Evolutionary conservation across 2,888 invertebrate genomes (phyloP).

Genomic region (Choreutis nemorana): DNA sequence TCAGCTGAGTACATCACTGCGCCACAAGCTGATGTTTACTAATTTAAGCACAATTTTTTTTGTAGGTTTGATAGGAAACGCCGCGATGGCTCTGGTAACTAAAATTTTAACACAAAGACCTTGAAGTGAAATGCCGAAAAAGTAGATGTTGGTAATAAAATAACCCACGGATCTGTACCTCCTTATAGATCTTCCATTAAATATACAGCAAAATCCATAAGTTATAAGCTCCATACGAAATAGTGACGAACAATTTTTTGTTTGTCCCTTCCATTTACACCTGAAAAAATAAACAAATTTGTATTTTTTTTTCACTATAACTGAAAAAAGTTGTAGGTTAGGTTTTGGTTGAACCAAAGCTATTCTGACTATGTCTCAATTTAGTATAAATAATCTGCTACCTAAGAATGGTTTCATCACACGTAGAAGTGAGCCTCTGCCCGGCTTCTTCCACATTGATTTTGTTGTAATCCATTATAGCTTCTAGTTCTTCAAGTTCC

Average conservation of each 20-base stretch:
- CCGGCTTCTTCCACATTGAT: slow-evolving; percentile 24
- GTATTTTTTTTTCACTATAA: neutral
- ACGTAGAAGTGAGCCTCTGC: slow-evolving; percentile 21
- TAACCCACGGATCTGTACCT: too few species aligned
- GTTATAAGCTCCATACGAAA: slow-evolving; percentile 56
- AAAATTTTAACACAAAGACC: too few species aligned
- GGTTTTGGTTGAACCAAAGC: neutral
- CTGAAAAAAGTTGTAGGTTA: slow-evolving; percentile 1
- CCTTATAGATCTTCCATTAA: slow-evolving; percentile 45
- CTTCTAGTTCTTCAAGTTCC: slow-evolving; percentile 24
- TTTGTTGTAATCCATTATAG: slow-evolving; percentile 24
- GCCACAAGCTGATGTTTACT: too few species aligned
- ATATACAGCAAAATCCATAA: slow-evolving; percentile 66
- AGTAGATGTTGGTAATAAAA: too few species aligned
- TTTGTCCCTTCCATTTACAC: slow-evolving; percentile 43
- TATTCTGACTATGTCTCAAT: neutral
- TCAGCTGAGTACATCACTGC: too few species aligned
- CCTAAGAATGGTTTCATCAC: slow-evolving; percentile 21
- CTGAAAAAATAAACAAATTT: slow-evolving; percentile 17
- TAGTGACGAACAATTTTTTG: slow-evolving; percentile 38
- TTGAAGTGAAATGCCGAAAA: too few species aligned
- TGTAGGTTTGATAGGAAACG: too few species aligned
- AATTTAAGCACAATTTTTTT: too few species aligned
- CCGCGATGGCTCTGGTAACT: too few species aligned
- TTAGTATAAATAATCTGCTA: neutral